Evolutionary conservation across 2,113 vertebrate species (phyloP), one percentile per base, ranked within the genome.

Genomic region (Emydocephalus ijimae): DNA sequence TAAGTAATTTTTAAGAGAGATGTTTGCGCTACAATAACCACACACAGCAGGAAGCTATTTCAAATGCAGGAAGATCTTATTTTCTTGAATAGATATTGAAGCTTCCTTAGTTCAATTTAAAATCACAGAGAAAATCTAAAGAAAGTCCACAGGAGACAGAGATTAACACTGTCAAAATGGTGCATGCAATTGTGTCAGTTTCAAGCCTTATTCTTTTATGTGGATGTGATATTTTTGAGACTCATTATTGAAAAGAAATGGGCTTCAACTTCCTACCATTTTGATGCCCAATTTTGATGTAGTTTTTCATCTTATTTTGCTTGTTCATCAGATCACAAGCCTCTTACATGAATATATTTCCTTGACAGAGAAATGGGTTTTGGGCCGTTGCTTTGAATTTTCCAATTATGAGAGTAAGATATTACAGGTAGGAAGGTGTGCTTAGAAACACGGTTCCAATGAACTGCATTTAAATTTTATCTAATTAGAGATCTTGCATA

Each of bases 51-150:
- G 86, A 8, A 34, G 18, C 55, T 26, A 8, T 85, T 52, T 56
- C 55, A 21, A 59, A 92, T 48, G 34, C 26, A 24, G 85, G 0
- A 64, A 90, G 91, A 94, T 11, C 1, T 55, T 10, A 0, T 93
- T 91, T 89, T 89, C 69, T 57, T 93, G 45, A 21, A 0, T 9
- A 85, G 0, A 0, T 88, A 57, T 48, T 18, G 34, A 55, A 0
- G 0, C 15, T 57, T 18, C 5, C 39, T 85, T 52, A 39, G 0
- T 34, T n/a, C 61, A 93, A 1, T 87, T 88, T 88, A 88, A 24
- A 93, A 56, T 64, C 89, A 64, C 34, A 11, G 0, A 0, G 5
- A 85, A 12, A 24, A 43, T 81, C 50, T 52, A 39, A 74, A 52
- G n/a, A 81, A 81, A 39, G 15, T 81, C 14, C 34, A 39, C 74